Conservation (phyloP, 2,797 vertebrate species). For the Catostomus latipinnis region DNA sequence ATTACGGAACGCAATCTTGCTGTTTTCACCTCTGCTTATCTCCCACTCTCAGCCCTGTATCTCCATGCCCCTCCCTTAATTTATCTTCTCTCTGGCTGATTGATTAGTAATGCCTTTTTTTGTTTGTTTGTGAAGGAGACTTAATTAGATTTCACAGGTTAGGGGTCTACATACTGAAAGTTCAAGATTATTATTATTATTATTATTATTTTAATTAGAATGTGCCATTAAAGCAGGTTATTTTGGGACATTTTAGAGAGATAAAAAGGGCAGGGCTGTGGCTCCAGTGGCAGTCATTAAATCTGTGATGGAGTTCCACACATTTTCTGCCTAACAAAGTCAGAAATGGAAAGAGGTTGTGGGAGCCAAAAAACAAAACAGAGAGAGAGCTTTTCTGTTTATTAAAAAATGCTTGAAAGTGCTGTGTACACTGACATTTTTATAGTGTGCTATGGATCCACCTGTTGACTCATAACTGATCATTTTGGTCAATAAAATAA, state of each 20-base stretch:
- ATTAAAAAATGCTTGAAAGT: not conserved
- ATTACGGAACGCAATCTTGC: constrained; percentile 41
- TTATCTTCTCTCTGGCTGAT: constrained; percentile 69
- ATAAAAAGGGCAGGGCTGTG: constrained; percentile 50
- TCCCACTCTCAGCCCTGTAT: constrained; percentile 64
- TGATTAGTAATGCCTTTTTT: constrained; percentile 71
- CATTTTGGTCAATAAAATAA: constrained; percentile 33
- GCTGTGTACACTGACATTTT: constrained; percentile 25
- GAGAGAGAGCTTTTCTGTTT: not conserved
- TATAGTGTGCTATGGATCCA: constrained; percentile 23
- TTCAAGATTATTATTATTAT: constrained; percentile 73
- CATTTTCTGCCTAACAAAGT: constrained; percentile 1
- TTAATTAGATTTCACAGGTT: constrained; percentile 76
- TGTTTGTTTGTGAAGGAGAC: constrained; percentile 65
- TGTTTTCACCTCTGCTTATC: constrained; percentile 62
- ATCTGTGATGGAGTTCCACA: constrained; percentile 44
- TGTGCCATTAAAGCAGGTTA: constrained; percentile 58
- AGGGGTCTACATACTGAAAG: constrained; percentile 69
- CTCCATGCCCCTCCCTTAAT: constrained; percentile 63
- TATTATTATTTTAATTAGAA: constrained; percentile 65
- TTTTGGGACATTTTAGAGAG: constrained; percentile 55
- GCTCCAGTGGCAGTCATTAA: constrained; percentile 54
- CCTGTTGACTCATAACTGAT: constrained; percentile 27
- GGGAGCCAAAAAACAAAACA: not conserved
- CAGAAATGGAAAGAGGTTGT: constrained; percentile 4